Base-by-base conservation (phyloP, 2,888 invertebrate genomes). In the Heteropelma amictum region DNA sequence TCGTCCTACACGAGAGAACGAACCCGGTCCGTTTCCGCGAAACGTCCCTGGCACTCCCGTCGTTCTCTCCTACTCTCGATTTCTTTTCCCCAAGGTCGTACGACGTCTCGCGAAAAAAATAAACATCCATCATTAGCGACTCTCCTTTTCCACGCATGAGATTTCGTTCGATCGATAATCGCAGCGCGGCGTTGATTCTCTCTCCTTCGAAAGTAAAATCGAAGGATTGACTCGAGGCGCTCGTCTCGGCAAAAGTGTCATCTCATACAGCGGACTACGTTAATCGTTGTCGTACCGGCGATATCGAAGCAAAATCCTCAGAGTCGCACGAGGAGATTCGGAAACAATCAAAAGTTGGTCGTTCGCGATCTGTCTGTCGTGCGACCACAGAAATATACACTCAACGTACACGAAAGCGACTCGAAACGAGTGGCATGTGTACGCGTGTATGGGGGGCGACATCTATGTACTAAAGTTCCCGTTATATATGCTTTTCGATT, bases 1-100 rank as follows among this genome's bases (percentile, higher is more conserved):
- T 35, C 54, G 72, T 63, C 35, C 61, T 73, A 73, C 68, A 68
- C 56, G 68, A 61, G 68, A 73, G 54, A 10, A 38, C 38, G 26
- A 40, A 42, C 33, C 35, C 26, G 14, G 49, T 35, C 33, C 61
- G 38, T 68, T 68, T 56, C 67, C 30, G 17, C 68, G 54, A 72
- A 72, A 17, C 8, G 47, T 42, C 47, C 33, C 72, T 49, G 54
- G 72, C 67, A 47, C 45, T 60, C 38, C 26, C 26, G 38, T 56
- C 54, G 38, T 47, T 28, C 38, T 21, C 17, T 14, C 7, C 54
- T 54, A 28, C 17, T 54, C 45, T n/a, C 49, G 21, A 65, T 54
- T 35, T 10, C 12, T 42, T 21, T 33, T 21, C 14, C 26, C 17
- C 26, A 67, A 56, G 65, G 54, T 56, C 65, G 54, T 26, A 35